Conservation (phyloP, 2,113 vertebrate species). For the Brachyhypopomus occidentalis region DNA sequence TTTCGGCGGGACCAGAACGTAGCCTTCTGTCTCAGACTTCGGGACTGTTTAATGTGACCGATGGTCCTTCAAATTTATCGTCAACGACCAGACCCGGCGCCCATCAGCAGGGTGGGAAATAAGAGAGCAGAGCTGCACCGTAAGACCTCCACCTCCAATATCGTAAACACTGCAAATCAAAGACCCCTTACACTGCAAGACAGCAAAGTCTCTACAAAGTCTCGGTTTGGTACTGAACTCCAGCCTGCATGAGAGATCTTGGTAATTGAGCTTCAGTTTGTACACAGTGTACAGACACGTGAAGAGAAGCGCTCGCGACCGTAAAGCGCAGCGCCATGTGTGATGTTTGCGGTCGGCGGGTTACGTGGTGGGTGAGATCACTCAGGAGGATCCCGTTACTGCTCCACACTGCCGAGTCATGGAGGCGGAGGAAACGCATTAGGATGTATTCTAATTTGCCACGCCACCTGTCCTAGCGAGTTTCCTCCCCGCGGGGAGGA, state of each 20-base stretch:
- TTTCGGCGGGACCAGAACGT: neutral
- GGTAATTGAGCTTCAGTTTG: neutral
- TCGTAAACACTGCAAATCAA: too few relatives aligned
- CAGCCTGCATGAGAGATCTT: neutral
- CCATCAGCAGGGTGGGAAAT: neutral
- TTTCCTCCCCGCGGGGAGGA: neutral
- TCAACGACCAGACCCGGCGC: neutral
- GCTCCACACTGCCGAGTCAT: neutral
- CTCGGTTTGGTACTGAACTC: neutral
- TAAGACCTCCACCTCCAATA: too few relatives aligned
- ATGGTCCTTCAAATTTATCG: neutral
- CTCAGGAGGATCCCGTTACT: constrained; percentile 9
- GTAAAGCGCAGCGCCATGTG: constrained; percentile 2
- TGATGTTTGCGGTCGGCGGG: constrained; percentile 16
- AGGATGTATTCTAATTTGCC: too few relatives aligned
- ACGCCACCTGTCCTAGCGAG: too few relatives aligned
- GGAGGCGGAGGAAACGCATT: too few relatives aligned
- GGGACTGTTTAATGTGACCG: neutral
- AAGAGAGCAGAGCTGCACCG: too few relatives aligned
- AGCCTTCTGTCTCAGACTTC: neutral
- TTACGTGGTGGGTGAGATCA: constrained; percentile 16
- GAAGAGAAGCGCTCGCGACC: constrained; percentile 45
- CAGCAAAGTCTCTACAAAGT: neutral
- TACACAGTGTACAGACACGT: constrained; percentile 13
- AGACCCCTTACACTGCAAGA: neutral